Conservation (phyloP, 2,888 invertebrate genomes). For the Anthophora plumipes region DNA sequence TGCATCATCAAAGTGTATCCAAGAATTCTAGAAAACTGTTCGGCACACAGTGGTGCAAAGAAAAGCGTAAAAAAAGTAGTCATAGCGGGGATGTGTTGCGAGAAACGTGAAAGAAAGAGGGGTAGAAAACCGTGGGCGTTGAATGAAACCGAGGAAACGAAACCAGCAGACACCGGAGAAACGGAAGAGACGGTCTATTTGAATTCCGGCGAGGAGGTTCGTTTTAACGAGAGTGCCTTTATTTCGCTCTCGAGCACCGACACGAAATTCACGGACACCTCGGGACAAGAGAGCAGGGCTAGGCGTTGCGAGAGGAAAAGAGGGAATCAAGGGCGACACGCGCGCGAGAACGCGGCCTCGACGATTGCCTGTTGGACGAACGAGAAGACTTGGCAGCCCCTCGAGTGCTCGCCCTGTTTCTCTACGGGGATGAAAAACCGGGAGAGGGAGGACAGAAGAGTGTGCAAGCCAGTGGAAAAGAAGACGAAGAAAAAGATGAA, state of each 20-base stretch:
- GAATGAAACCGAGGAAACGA: conserved; percentile 9
- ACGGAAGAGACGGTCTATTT: conserved; percentile 25
- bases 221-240: conserved; percentile 59
- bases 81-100: too few relatives aligned
- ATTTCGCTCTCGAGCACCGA: conserved; percentile 37
- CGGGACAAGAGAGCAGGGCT: background rate
- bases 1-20: too few relatives aligned
- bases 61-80: background rate
- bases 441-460: background rate
- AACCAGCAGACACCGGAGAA: background rate
- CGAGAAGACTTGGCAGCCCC: conserved; percentile 27
- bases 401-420: conserved; percentile 1
- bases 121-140: background rate
- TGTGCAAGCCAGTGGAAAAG: background rate
- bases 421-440: background rate
- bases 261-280: conserved; percentile 59
- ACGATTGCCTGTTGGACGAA: conserved; percentile 48
- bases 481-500: background rate
- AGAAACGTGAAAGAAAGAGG: background rate
- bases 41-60: background rate
- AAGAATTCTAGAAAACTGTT: too few relatives aligned
- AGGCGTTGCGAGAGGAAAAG: conserved; percentile 18
- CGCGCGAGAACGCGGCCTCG: conserved; percentile 44
- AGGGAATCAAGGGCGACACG: conserved; percentile 58
- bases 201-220: conserved; percentile 43